A percentile compares a stretch with the other conserved stretches of the same genome.
phyloP scores from a whole-genome alignment of 1,140 invertebrate species.

The Cotesia typhae region DNA sequence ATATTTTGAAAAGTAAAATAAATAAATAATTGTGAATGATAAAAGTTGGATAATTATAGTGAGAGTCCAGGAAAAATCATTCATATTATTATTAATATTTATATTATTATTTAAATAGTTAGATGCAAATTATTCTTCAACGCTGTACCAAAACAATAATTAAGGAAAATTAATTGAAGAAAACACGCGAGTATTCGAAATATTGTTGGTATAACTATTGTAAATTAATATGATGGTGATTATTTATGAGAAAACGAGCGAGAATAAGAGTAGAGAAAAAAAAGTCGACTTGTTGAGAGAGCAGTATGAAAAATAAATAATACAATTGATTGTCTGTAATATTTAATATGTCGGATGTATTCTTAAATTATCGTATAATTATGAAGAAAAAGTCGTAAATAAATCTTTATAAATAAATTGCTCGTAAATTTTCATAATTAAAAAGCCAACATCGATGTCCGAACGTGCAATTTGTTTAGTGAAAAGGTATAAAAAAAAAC shows the following conservation, averaged over 20 bases:
- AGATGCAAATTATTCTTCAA: constrained; percentile 26
- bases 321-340: constrained; percentile 15
- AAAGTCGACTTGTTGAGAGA: constrained; percentile 5
- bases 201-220: constrained; percentile 21
- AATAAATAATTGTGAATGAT: constrained; percentile 4
- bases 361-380: constrained; percentile 10
- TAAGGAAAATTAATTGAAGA: not conserved
- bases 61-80: constrained; percentile 20
- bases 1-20: not conserved
- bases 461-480: constrained; percentile 65
- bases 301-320: constrained; percentile 26
- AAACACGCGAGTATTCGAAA: not conserved
- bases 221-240: not conserved
- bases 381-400: constrained; percentile 7
- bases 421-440: constrained; percentile 17
- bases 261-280: constrained; percentile 2
- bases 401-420: constrained; percentile 25
- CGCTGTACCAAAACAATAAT: constrained; percentile 35
- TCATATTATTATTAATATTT: constrained; percentile 7
- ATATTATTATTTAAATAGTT: constrained; percentile 19
- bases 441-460: constrained; percentile 64
- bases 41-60: constrained; percentile 1
- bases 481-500: constrained; percentile 40
- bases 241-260: not conserved
- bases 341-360: constrained; percentile 20